phyloP scores from a whole-genome alignment of 2,113 vertebrate genomes.

The Bubo scandiacus region DNA sequence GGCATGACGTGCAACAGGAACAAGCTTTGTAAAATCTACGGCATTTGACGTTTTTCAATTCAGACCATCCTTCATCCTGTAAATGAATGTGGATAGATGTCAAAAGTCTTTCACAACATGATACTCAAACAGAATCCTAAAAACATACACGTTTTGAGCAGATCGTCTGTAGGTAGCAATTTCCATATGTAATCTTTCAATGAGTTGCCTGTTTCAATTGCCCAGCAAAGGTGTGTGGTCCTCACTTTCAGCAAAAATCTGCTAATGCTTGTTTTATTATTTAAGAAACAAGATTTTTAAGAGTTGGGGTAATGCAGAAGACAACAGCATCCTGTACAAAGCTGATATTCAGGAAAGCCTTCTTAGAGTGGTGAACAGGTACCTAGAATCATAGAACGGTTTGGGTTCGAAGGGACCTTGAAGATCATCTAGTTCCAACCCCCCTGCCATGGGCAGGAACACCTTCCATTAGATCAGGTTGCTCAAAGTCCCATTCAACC shows the following conservation, averaged over 20 bases:
- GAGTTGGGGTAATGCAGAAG: background rate
- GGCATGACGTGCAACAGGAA: background rate
- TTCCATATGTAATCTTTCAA: background rate
- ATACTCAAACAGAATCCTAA: background rate
- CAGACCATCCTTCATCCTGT: background rate
- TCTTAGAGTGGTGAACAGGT: background rate
- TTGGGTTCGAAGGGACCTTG: too few relatives aligned
- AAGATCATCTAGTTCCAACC: too few relatives aligned
- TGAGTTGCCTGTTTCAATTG: background rate
- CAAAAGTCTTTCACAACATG: background rate
- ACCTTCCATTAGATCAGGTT: too few relatives aligned
- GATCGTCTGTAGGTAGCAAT: background rate
- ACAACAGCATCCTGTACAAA: background rate
- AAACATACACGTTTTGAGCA: background rate
- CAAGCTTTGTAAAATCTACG: background rate
- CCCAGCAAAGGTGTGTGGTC: background rate
- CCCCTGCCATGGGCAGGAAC: too few relatives aligned
- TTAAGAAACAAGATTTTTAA: background rate
- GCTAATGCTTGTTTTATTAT: background rate
- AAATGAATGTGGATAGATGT: background rate
- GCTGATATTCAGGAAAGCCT: background rate
- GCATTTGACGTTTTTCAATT: background rate
- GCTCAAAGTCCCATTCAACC: too few relatives aligned
- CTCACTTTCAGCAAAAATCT: background rate
- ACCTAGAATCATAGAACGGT: too few relatives aligned